Evolutionary conservation across 2,797 vertebrate species (phyloP), one percentile per base, ranked within the genome.

Genomic region (Phyllotis vaccarum): DNA sequence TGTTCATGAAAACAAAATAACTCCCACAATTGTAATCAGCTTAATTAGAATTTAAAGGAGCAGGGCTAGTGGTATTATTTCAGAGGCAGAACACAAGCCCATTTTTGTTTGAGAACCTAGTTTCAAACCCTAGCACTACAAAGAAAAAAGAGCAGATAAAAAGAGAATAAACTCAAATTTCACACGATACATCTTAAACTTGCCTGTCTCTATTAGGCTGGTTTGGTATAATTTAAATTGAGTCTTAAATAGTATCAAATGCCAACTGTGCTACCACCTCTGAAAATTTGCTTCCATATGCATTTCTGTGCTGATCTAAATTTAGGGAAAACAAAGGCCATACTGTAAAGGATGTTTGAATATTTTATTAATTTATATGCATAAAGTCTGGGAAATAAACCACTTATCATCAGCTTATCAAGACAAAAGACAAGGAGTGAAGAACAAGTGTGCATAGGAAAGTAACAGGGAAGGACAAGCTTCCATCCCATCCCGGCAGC

Each of bases 251-350:
- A 89, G 82, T 43, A 91, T 3, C 52, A 29, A 95, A 86, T 95
- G 43, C 12, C 66, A 86, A n/a, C 34, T 70, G 1, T 86, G 0
- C 49, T 91, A n/a, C 12, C 52, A 89, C 46, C 22, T 64, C n/a
- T 49, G 13, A 91, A 74, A 80, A 31, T 6, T 24, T 88, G 70
- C 68, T 90, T 52, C 56, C 27, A 34, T 37, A 13, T 31, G 2
- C 10, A 68, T 92, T 94, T 96, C 29, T 34, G 3, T 91, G 31
- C 58, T 83, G 52, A 76, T 79, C 21, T 86, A 46, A 89, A 78
- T 60, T 90, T 93, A 89, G 3, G 2, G 37, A 1, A 24, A 54
- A 40, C 24, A 52, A 75, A 78, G 37, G 24, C 21, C 52, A 0
- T 66, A 83, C 76, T 29, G 58, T 91, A 58, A 66, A 89, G 56